Percentiles rank a stretch among this genome's conserved stretches.
These are phyloP conservation scores for Anguilla rostrata DNA, from an alignment of 2,113 vertebrate species.

Conservation along the genomic window DNA sequence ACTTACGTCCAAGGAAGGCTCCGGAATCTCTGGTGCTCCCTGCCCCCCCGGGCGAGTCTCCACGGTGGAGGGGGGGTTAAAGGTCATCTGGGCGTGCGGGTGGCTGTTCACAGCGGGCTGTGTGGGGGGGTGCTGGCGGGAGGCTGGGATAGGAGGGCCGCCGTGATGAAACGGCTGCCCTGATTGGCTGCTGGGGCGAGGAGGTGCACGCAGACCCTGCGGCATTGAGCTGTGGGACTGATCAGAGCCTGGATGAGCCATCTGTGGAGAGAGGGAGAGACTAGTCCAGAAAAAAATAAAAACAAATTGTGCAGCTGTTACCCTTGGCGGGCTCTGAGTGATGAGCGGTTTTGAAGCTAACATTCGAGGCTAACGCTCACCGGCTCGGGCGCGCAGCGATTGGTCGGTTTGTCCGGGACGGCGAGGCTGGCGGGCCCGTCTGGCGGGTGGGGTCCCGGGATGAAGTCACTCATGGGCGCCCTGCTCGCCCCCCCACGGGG, in stretches of 20 bases:
- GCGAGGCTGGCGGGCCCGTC: conserved; percentile 88
- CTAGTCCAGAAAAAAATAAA: too few species aligned
- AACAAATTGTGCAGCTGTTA: too few species aligned
- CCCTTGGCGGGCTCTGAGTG: too few species aligned
- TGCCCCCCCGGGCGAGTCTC: conserved; percentile 89
- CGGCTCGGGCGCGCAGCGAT: conserved; percentile 88
- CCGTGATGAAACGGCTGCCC: conserved; percentile 95
- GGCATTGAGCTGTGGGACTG: conserved; percentile 90
- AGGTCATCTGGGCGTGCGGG: conserved; percentile 89
- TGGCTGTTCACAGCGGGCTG: conserved; percentile 89
- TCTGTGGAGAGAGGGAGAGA: conserved; percentile 69
- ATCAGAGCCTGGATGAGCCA: conserved; percentile 92
- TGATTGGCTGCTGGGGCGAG: conserved; percentile 90
- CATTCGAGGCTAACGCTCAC: conserved; percentile 62
- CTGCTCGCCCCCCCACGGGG: conserved; percentile 85
- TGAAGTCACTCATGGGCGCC: conserved; percentile 93
- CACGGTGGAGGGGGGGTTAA: conserved; percentile 91
- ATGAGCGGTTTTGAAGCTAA: too few species aligned
- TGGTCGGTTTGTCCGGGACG: conserved; percentile 86
- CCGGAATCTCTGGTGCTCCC: conserved; percentile 93
- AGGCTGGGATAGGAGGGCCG: conserved; percentile 75
- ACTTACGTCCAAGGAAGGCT: conserved; percentile 98
- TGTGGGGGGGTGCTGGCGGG: conserved; percentile 82
- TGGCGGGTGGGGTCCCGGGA: conserved; percentile 90
- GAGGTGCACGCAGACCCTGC: conserved; percentile 88